These are phyloP conservation scores for Tenodera sinensis DNA, from an alignment of 2,888 invertebrate species.

Conservation along the genomic window DNA sequence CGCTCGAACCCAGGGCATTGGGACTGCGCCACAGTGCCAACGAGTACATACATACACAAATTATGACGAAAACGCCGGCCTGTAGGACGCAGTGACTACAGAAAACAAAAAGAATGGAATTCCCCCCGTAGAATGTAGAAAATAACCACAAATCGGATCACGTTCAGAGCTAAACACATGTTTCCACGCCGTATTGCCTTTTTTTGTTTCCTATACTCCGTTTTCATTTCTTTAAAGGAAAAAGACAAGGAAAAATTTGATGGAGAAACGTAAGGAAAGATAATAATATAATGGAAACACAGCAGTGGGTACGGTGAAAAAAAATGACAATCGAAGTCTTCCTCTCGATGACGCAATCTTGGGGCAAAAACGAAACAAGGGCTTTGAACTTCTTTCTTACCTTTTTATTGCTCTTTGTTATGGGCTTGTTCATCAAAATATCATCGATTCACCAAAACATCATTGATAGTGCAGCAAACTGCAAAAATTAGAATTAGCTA, in stretches of 20 bases:
- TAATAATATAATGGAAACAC: constrained; percentile 18
- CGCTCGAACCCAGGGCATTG: background rate
- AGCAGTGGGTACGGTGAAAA: background rate
- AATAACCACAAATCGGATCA: constrained; percentile 22
- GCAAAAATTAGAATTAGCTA: too few species aligned
- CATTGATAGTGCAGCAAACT: too few species aligned
- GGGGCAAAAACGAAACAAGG: background rate
- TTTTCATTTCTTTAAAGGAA: constrained; percentile 17
- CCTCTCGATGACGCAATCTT: background rate
- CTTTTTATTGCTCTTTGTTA: too few species aligned
- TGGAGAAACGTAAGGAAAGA: constrained; percentile 7
- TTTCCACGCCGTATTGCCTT: background rate
- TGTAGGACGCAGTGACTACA: too few species aligned
- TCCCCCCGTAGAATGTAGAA: background rate
- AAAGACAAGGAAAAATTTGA: constrained; percentile 14
- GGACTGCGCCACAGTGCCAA: background rate
- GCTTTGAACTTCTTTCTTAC: background rate
- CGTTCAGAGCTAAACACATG: constrained; percentile 23
- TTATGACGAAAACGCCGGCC: background rate
- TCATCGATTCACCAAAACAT: too few species aligned
- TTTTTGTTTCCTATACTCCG: background rate
- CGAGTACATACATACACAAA: background rate
- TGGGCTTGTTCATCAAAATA: too few species aligned
- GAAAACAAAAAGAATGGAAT: background rate
- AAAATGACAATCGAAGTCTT: constrained; percentile 3